Base-by-base conservation (phyloP, 1,140 invertebrate species). In the Drosophila punjabiensis region DNA sequence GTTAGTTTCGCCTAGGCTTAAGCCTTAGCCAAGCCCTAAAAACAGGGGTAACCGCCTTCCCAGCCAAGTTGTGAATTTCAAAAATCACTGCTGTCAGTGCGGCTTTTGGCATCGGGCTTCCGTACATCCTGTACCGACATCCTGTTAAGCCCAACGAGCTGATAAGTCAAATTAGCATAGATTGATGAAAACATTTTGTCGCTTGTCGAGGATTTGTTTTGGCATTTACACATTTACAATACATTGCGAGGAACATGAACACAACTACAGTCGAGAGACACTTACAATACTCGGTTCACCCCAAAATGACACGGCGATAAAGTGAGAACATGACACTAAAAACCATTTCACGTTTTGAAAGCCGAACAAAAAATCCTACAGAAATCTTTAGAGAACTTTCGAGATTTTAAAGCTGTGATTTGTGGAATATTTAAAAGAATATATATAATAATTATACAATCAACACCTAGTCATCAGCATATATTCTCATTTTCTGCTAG, bases 1-100 rank as follows among this genome's bases (percentile, higher is more conserved):
- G 77, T 84, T 81, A 85, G 85, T 85, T 88, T 79, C 11, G 63
- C 62, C 64, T 89, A 84, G 78, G 78, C 85, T 89, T 88, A 89
- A 78, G 79, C 71, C 82, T 62, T 69, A 71, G 67, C 80, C 80
- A 60, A 55, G 45, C 41, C 43, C 60, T n/a, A n/a, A 39, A 47
- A n/a, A 20, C 66, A 67, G 55, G 75, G 75, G 78, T 48, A 50
- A 66, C 74, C 55, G 39, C 37, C 53, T 50, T 41, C 55, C 55
- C 61, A 53, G 60, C 35, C 76, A 76, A 77, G 64, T 83, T 77
- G 73, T 71, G 74, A 78, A 81, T 84, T 79, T 79, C 85, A 88
- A 65, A 75, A 88, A 81, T 81, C 84, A 84, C 32, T 70, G 71
- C 71, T 78, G 76, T 63, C 76, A 79, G 52, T 59, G 20, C 14